Percentiles rank a stretch among this genome's conserved stretches.
These are phyloP conservation scores for Strigops habroptila DNA, from an alignment of 2,113 vertebrate genomes.

Conservation along the genomic window DNA sequence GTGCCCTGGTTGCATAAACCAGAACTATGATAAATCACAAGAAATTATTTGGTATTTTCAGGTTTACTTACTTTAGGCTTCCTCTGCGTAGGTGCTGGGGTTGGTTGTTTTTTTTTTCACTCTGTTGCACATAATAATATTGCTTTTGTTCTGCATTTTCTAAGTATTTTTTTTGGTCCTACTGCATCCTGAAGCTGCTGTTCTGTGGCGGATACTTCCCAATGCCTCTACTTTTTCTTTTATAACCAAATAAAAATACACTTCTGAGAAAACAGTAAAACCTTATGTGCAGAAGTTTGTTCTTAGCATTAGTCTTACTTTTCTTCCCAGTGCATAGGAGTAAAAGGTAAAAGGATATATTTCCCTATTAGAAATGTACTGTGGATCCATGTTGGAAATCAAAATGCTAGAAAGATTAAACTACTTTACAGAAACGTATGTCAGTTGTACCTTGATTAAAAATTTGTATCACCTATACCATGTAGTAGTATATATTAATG, in stretches of 20 bases:
- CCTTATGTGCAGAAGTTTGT: not conserved
- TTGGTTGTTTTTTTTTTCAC: not conserved
- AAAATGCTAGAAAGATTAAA: not conserved
- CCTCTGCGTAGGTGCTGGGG: not conserved
- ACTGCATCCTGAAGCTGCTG: not conserved
- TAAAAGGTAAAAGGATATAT: not conserved
- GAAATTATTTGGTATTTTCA: not conserved
- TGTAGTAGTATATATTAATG: not conserved
- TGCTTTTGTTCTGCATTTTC: not conserved
- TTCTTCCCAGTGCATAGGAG: not conserved
- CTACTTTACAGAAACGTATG: not conserved
- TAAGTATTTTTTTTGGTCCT: not conserved
- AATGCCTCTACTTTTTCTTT: not conserved
- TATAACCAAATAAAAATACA: not conserved
- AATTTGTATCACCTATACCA: not conserved
- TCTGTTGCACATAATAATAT: not conserved
- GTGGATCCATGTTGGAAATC: not conserved
- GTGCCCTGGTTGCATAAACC: not conserved
- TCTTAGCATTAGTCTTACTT: not conserved
- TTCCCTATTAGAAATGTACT: not conserved
- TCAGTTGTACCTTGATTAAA: not conserved
- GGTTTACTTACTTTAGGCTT: not conserved
- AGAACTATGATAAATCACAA: not conserved
- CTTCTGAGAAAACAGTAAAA: not conserved
- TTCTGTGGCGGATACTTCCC: not conserved